Evolutionary conservation across 2,113 vertebrate genomes (phyloP).

Genomic region (Alligator mississippiensis): DNA sequence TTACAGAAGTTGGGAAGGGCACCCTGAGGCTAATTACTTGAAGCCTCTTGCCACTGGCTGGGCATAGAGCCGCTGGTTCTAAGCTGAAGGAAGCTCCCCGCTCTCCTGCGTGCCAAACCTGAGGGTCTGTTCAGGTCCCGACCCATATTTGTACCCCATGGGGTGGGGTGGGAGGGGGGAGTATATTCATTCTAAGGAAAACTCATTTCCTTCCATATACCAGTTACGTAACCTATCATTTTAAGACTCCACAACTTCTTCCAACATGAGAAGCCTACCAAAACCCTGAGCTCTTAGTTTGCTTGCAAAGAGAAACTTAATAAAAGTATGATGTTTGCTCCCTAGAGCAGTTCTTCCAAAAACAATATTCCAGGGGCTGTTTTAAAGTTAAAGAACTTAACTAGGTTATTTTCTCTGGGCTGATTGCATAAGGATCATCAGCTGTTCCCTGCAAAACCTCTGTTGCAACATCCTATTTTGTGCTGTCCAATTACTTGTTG

Average conservation of each 20-base stretch:
- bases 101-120: constrained; percentile 14
- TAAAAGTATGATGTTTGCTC: constrained; percentile 19
- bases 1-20: not conserved
- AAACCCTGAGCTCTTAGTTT: constrained; percentile 11
- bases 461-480: constrained; percentile 57
- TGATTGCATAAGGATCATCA: constrained; percentile 68
- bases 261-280: not conserved
- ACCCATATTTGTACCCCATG: not conserved
- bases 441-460: constrained; percentile 30
- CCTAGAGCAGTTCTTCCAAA: constrained; percentile 33
- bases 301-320: not conserved
- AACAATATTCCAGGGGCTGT: constrained; percentile 48
- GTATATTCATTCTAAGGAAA: not conserved
- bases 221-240: constrained; percentile 37
- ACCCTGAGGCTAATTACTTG: no score
- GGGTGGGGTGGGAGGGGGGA: constrained; percentile 22
- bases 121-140: constrained; percentile 16
- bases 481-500: constrained; percentile 33
- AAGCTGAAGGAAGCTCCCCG: not conserved
- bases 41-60: no score
- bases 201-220: constrained; percentile 36
- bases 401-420: constrained; percentile 17
- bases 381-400: constrained; percentile 34
- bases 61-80: not conserved
- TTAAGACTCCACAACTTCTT: not conserved